Evolutionary conservation across 2,113 vertebrate species (phyloP).

Genomic region (Aspidoscelis tigris): DNA sequence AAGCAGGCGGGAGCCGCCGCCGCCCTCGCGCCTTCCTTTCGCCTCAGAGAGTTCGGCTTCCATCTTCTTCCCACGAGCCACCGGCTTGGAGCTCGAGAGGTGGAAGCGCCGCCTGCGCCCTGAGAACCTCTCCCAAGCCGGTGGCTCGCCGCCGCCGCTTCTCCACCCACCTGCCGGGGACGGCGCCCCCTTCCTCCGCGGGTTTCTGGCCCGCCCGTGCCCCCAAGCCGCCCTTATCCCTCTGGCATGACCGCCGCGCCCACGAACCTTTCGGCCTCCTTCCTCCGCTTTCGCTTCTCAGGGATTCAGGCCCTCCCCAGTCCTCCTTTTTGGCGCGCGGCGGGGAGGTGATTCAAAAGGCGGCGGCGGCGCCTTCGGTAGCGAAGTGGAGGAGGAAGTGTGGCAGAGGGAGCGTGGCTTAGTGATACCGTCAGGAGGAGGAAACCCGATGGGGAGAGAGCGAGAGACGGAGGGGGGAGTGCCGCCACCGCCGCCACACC

Average conservation of each 20-base stretch:
- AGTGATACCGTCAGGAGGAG: neutral
- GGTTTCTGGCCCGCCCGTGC: neutral
- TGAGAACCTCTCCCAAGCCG: too few relatives aligned
- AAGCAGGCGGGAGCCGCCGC: too few relatives aligned
- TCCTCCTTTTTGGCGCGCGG: neutral
- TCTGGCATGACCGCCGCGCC: neutral
- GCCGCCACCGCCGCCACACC: slow-evolving; percentile 19
- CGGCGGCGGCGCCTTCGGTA: neutral
- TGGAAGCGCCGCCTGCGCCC: neutral
- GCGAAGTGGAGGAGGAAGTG: slow-evolving; percentile 1
- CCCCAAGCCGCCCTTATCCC: too few relatives aligned
- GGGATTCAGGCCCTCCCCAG: too few relatives aligned
- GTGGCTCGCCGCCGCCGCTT: neutral
- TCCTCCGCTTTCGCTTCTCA: neutral
- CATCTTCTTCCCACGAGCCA: neutral
- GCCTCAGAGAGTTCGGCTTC: neutral
- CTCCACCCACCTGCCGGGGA: neutral
- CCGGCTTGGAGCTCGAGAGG: neutral
- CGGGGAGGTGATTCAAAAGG: neutral
- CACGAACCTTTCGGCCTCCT: too few relatives aligned
- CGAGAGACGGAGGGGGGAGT: slow-evolving; percentile 27
- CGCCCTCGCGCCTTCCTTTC: too few relatives aligned
- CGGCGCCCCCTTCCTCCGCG: neutral
- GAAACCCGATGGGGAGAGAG: neutral
- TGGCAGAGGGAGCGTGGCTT: neutral